Evolutionary conservation across 2,888 invertebrate genomes (phyloP), one percentile per base, ranked within the genome.

Genomic region (Pseudanteris insignis): DNA sequence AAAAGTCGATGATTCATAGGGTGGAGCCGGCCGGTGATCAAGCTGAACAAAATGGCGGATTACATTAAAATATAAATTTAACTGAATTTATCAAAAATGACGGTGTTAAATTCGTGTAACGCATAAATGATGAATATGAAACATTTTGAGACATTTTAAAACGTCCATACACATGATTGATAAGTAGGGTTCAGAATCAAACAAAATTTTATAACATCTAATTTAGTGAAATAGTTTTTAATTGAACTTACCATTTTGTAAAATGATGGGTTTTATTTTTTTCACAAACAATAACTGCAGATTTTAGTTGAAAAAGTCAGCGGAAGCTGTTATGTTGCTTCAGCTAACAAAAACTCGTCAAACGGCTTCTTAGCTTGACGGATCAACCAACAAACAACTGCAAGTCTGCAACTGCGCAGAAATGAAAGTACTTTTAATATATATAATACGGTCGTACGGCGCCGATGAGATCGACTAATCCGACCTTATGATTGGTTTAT

Each of bases 261-360:
- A 30, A 30, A 7, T 10, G 34, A 11, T 28, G 12, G 10, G 30
- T 14, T 32, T 37, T 32, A 32, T 21, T 32, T 18, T 12, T n/a
- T 10, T 38, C 11, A 38, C 13, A 32, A 7, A 38, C 5, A n/a
- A n/a, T n/a, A 32, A 32, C 14, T 28, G 24, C 11, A 10, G 11
- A 10, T 30, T 25, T 21, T 29, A 38, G 30, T 36, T 37, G 34
- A 11, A 38, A 37, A 25, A 25, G 50, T 50, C 50, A 26, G 40
- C 40, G 26, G 33, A 50, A 50, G 50, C 50, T 18, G 33, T 50
- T 40, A 50, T 37, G 50, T 21, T 38, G 38, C 40, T 50, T 50
- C 50, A 18, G 37, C 50, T 15, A 50, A 50, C 50, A 50, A 26
- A 50, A 26, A 13, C 14, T 38, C 48, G 32, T 48, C 25, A 7